Base-by-base conservation (phyloP, 2,797 vertebrate genomes). In the Catharus ustulatus region DNA sequence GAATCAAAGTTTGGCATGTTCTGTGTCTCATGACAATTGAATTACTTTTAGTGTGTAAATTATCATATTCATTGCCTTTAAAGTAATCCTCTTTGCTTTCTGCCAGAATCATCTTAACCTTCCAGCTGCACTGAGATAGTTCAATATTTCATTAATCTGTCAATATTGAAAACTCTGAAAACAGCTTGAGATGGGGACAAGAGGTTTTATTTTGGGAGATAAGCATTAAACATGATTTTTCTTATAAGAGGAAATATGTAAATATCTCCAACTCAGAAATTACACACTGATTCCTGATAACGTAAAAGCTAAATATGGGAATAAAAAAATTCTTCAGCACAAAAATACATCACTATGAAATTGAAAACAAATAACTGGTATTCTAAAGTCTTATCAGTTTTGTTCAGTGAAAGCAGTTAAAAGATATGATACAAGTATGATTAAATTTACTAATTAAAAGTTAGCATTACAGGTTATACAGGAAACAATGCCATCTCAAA, bases 11-110 rank as follows among this genome's bases (percentile, higher is more conserved):
- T 43, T 80, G 76, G 73, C 38, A 61, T 73, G 51, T 75, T 84
- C 68, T 84, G 19, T 69, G 69, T 64, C 76, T 88, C 89, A 69
- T 75, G 78, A 95, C 85, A 93, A 96, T 94, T 93, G 81, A 83
- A 81, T 62, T 90, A 94, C 49, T 45, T 71, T 80, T 92, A 49
- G 52, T 27, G 40, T 54, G 59, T 38, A 83, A 95, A 95, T 95
- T 67, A 92, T 51, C 88, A 92, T 79, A 93, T 90, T 96, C 87
- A 63, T 48, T 89, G 71, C 83, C 71, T 91, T 84, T 74, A 54
- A 83, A 92, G 73, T 93, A 96, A 96, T 95, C 93, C 93, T 92
- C 85, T 94, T 64, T 73, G 61, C 78, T 95, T 90, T 67, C 83
- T 87, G 73, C 59, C 90, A 94, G 72, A 84, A 93, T 66, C 86